Conservation (phyloP, 2,888 invertebrate genomes). For the Rhodophaea formosa region DNA sequence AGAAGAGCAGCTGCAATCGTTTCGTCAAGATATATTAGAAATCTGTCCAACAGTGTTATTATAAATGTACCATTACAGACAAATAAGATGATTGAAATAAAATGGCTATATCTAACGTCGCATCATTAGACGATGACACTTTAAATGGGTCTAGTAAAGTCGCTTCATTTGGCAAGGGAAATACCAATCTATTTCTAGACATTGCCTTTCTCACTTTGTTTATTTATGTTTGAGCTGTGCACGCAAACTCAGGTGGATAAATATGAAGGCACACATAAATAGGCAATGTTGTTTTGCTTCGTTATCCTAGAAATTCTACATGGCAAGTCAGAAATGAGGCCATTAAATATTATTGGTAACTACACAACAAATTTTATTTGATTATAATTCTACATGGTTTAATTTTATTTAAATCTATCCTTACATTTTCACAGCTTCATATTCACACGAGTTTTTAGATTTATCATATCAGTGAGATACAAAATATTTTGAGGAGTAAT, state of each 20-base stretch:
- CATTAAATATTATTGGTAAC: too few relatives aligned
- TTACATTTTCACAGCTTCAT: too few relatives aligned
- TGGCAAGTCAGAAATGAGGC: too few relatives aligned
- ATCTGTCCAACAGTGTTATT: not conserved
- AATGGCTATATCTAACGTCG: not conserved
- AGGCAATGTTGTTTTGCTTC: not conserved
- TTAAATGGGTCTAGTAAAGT: constrained; percentile 4
- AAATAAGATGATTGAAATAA: constrained; percentile 6
- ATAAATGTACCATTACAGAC: not conserved
- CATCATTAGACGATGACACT: constrained; percentile 9
- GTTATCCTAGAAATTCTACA: too few relatives aligned
- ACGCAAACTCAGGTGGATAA: not conserved
- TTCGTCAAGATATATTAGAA: constrained; percentile 1
- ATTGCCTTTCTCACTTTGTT: not conserved
- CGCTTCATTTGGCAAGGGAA: constrained; percentile 8
- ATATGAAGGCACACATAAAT: too few relatives aligned
- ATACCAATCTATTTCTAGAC: constrained; percentile 2
- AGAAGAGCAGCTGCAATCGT: not conserved
- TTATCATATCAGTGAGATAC: too few relatives aligned
- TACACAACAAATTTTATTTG: too few relatives aligned
- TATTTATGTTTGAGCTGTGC: not conserved
- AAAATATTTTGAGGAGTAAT: too few relatives aligned
- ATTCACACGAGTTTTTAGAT: too few relatives aligned
- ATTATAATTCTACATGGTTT: too few relatives aligned
- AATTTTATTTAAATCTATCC: too few relatives aligned